Evolutionary conservation across 2,113 vertebrate genomes (phyloP), one percentile per base, ranked within the genome.

Genomic region (Charadrius vociferus): DNA sequence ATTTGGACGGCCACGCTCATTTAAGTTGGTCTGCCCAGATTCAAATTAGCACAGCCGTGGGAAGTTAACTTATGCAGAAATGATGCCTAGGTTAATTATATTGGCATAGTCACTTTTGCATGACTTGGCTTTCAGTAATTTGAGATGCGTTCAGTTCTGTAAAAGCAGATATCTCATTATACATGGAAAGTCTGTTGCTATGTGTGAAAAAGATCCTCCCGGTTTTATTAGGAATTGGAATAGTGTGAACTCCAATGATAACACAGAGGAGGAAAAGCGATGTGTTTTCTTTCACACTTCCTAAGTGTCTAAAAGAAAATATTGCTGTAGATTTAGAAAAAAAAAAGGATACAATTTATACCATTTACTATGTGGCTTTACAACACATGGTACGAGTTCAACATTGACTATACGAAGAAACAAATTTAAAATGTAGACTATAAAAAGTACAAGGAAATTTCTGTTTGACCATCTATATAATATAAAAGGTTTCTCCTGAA

Each of bases 81-180:
- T 65, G 59, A 79, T 88, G 56, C 86, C 66, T 56, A 23, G 65
- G 84, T 92, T 94, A 87, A 95, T 95, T 75, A 36, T 67, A 26
- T 63, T 94, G 93, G 79, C 84, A 80, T 18, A 80, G 78, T 80
- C 89, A 24, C 81, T 77, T 93, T 52, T 93, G 74, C 71, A 9
- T 80, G 81, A 49, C 79, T 90, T 70, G 75, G 26, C 74, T 91
- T 91, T 93, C 74, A 23, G 85, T 75, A 78, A 88, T 87, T 94
- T 77, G 81, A 94, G 94, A 71, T 0, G 1, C 39, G 50, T 77
- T 93, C 52, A 9, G 50, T 63, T 96, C 78, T 62, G 22, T 93
- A 87, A 81, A 90, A 88, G 93, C 59, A 93, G 91, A 62, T 88
- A 86, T 27, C 89, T 96, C 82, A 80, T 95, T 94, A 74, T 66